Percentiles rank a stretch among this genome's conserved stretches.
phyloP scores from a whole-genome alignment of 1,140 invertebrate genomes.

The Drosophila nigromelanica region DNA sequence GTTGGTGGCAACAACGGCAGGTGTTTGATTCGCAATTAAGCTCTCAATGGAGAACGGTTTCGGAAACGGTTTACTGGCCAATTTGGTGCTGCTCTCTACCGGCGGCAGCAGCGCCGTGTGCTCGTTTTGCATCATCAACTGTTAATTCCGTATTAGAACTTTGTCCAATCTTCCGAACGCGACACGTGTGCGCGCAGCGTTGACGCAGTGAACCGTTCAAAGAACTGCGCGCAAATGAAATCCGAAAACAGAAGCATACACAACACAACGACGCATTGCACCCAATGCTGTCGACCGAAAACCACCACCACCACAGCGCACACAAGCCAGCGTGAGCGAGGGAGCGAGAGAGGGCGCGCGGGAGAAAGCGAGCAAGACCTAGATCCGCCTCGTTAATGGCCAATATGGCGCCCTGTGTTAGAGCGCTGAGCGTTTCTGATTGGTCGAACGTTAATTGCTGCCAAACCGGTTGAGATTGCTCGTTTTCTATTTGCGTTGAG shows the following conservation, averaged over 20 bases:
- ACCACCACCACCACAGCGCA: constrained; percentile 31
- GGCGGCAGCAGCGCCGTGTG: constrained; percentile 50
- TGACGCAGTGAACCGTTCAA: constrained; percentile 82
- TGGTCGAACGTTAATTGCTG: constrained; percentile 43
- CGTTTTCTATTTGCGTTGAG: constrained; percentile 29
- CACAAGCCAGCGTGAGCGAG: background rate
- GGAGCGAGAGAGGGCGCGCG: constrained; percentile 2
- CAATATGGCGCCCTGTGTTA: constrained; percentile 77
- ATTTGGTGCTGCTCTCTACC: constrained; percentile 45
- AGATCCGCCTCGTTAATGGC: constrained; percentile 56
- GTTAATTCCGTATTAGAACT: background rate
- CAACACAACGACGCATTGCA: constrained; percentile 17
- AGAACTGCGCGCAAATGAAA: constrained; percentile 74
- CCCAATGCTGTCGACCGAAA: constrained; percentile 39
- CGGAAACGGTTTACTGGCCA: constrained; percentile 66
- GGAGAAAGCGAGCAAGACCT: constrained; percentile 5
- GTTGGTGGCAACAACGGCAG: constrained; percentile 35
- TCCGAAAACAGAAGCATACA: constrained; percentile 28
- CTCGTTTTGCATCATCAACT: constrained; percentile 53
- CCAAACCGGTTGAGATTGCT: constrained; percentile 42
- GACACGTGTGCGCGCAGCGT: constrained; percentile 33
- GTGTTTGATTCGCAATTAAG: constrained; percentile 75
- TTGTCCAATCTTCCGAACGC: constrained; percentile 14
- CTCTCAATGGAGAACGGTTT: constrained; percentile 83
- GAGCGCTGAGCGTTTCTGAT: constrained; percentile 37